Evolutionary conservation across 2,797 vertebrate species (phyloP), one percentile per base, ranked within the genome.

Genomic region (Cyclura pinguis): DNA sequence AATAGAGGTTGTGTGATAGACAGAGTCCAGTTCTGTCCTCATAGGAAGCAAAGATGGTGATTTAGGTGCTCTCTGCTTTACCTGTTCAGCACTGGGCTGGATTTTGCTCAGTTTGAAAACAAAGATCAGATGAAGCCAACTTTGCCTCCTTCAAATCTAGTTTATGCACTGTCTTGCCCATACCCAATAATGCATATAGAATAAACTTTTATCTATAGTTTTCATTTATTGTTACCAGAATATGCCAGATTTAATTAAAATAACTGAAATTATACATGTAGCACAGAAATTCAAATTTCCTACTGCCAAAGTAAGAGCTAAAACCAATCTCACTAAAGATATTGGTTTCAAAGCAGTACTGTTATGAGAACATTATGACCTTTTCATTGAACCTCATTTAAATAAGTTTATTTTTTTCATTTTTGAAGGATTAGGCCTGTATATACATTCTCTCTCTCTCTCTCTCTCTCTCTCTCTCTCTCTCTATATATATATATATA

Each of bases 381-480:
- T 85, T 92, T 91, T 47, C 27, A 92, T 69, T 87, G 38, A 24
- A 83, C 0, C 3, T 90, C 10, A 76, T 84, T 47, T 59, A 85
- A 94, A 67, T 55, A 80, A 67, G 0, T 47, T 47, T 47, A 47
- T 38, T 0, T 59, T 22, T n/a, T 35, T 88, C 47, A 76, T 81
- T 94, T 94, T 93, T 92, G 0, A 1, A 87, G 76, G 87, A 85
- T 80, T 89, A 86, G 86, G 84, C 27, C 0, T 10, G 0, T 24
- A 35, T 55, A 52, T 59, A 47, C 27, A 3, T 89, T 90, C 2
- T 47, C 42, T 47, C 42, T 47, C 42, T 47, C 42, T 47, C 42
- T 47, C 42, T 47, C 42, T 47, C 42, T 47, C 2, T 47, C 42
- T 47, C 2, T 4, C 42, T 47, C 42, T 4, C 42, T 47, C 42